phyloP scores from a whole-genome alignment of 1,140 invertebrate genomes.

The Scylla paramamosain region DNA sequence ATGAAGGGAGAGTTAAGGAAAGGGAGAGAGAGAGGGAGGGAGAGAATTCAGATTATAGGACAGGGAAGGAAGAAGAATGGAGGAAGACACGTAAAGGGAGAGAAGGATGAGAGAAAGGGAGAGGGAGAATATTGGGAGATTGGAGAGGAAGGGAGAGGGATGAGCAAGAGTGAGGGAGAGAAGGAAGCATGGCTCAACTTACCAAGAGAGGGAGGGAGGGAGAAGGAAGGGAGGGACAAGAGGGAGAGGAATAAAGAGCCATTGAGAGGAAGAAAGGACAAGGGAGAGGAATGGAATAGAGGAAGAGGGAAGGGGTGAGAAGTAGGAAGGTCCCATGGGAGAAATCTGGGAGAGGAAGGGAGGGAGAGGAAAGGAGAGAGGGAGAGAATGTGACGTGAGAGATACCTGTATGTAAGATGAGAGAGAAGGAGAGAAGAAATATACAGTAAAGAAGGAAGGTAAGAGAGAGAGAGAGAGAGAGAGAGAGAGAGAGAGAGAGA shows the following conservation, averaged over 20 bases:
- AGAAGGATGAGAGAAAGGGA: too few relatives aligned
- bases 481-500: slow-evolving; percentile 39
- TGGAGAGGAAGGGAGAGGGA: neutral
- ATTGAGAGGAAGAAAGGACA: too few relatives aligned
- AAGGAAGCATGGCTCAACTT: too few relatives aligned
- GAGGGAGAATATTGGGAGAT: too few relatives aligned
- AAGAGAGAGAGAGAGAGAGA: slow-evolving; percentile 16
- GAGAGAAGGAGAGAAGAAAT: slow-evolving; percentile 2
- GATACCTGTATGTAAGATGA: too few relatives aligned
- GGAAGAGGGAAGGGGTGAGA: neutral
- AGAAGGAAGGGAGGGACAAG: too few relatives aligned
- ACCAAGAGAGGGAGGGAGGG: too few relatives aligned
- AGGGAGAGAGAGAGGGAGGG: neutral
- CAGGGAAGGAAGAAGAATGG: neutral
- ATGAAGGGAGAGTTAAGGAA: too few relatives aligned
- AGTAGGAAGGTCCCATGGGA: too few relatives aligned
- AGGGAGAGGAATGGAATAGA: too few relatives aligned
- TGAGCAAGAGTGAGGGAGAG: neutral
- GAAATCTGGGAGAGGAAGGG: neutral
- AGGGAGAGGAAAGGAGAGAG: neutral
- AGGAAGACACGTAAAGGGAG: neutral
- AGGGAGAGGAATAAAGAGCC: too few relatives aligned
- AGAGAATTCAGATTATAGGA: neutral
- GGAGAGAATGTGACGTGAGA: neutral
- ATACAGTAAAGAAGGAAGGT: neutral